Conservation (phyloP, 2,797 vertebrate species). For the Oceanodroma leucorhoa region DNA sequence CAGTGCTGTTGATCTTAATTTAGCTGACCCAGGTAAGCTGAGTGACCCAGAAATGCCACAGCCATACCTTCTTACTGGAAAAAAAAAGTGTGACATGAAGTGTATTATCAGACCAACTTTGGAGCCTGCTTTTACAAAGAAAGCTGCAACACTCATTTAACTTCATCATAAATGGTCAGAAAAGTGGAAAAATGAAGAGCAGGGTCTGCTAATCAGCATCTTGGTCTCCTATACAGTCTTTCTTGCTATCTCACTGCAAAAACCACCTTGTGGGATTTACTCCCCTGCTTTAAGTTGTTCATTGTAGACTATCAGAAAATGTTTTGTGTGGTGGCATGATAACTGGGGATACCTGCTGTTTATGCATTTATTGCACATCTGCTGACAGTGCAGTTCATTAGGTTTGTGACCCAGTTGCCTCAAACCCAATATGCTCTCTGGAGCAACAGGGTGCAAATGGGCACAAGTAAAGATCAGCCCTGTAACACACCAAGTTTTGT, state of each 20-base stretch:
- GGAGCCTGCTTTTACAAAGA: neutral
- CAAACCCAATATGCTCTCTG: neutral
- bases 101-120: neutral
- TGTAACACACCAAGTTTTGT: neutral
- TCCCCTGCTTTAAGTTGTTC: neutral
- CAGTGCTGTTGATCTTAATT: neutral
- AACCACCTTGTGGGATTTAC: neutral
- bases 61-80: neutral
- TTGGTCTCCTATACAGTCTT: neutral
- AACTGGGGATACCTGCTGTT: neutral
- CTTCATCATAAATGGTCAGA: neutral
- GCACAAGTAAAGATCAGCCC: neutral
- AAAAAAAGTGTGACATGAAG: neutral
- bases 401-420: neutral
- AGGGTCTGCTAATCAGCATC: neutral
- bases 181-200: neutral
- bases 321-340: rapidly evolving
- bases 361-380: neutral
- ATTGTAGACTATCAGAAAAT: neutral
- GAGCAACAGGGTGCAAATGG: neutral
- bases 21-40: neutral
- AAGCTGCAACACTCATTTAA: neutral
- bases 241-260: neutral
- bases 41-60: neutral
- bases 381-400: neutral